Evolutionary conservation across 2,888 invertebrate genomes (phyloP), one percentile per base, ranked within the genome.

Genomic region (Acleris literana): DNA sequence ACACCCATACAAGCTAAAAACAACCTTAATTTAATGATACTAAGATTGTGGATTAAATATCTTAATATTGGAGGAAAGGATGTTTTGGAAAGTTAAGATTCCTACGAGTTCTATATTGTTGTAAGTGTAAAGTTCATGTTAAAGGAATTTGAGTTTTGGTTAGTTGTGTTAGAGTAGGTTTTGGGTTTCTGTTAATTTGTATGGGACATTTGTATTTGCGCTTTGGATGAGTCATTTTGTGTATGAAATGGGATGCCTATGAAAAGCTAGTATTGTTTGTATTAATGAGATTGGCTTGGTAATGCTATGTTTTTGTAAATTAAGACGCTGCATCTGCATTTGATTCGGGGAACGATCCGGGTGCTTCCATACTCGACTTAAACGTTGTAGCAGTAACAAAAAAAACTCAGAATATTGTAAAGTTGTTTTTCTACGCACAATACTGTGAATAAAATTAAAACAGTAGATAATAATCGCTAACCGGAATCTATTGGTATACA

Each of bases 201-300:
- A 76, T 77, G 76, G 74, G 75, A 78, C 75, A 82, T 80, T 84
- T 80, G 77, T 78, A 80, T 75, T 72, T 75, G 76, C 76, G 78
- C 77, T 78, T 83, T 82, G 76, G 82, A 83, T 89, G 88, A 89
- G 82, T 89, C 87, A 88, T 84, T 83, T 82, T 73, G 81, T 79
- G 79, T 78, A 87, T 85, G 85, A 84, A 86, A 86, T 84, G 81
- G 78, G 82, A 84, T 78, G 71, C 66, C 46, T 66, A 62, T 66
- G 62, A 66, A 62, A 66, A 46, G 56, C 39, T 39, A 39, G 39
- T 61, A 59, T 53, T 55, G 51, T 72, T 53, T 61, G 68, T 72
- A 72, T 74, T 73, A 71, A 70, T 71, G 69, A 66, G 68, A 71
- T 71, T 61, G 62, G 52, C 33, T 55, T 49, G 56, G 61, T 66